Evolutionary conservation across 2,797 vertebrate species (phyloP), one percentile per base, ranked within the genome.

Genomic region (Sebastes matsubarae): DNA sequence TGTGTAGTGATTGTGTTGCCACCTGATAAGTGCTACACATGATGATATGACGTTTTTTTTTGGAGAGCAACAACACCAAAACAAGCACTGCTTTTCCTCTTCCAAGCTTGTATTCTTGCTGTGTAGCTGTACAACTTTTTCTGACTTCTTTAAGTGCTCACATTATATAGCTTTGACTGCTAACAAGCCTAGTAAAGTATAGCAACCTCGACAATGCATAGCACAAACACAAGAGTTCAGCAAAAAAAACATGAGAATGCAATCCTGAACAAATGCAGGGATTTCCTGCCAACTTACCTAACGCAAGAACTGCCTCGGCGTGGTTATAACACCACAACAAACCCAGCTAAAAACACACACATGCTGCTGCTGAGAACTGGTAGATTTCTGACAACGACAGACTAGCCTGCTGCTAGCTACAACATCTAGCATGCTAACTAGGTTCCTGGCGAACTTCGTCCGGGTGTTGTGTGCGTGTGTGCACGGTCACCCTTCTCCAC

Each of bases 371-470:
- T 18, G 67, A 83, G 78, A 76, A 76, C 25, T 85, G 69, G 6
- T 46, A 59, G 60, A 67, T 80, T 79, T 81, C 77, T 89, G 82
- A 87, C 89, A 82, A 84, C 85, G 82, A 85, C 82, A 74, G 24
- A 75, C 66, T 84, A 92, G 93, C 86, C 89, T 36, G 38, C 42
- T 18, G 72, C 72, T 42, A 79, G 92, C 91, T 93, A 88, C 38
- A 52, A 25, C 79, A 24, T 72, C n/a, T 94, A 95, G 92, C 94
- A 92, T 94, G 92, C 92, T 94, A 94, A 88, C 88, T 82, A 68
- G 80, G 81, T 6, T 68, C 24, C 89, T 81, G 91, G 79, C 88
- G 85, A 95, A 94, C 90, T 95, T 94, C 83, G 91, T 91, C 90
- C 87, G 83, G 38, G 38, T 42, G 38, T 42, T 42, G 38, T 42